Base-by-base conservation (phyloP, 2,797 vertebrate genomes). In the Euthynnus affinis region DNA sequence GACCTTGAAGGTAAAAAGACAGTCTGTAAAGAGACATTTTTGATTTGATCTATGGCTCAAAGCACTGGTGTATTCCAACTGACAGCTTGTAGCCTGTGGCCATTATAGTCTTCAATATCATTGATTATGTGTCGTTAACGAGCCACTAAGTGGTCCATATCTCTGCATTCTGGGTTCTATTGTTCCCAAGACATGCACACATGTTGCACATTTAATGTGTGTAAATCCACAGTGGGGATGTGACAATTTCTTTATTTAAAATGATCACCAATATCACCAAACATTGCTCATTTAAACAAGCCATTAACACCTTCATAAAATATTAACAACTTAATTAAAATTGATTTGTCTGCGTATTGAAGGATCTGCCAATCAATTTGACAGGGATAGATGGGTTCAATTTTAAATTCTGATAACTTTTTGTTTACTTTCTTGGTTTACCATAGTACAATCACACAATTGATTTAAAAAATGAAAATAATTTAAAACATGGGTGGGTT, bases 51-150 rank as follows among this genome's bases (percentile, higher is more conserved):
- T 59, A 40, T 49, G 42, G 32, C 17, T 53, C 27, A 68, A 58
- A 76, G 68, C 60, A 32, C 57, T 66, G 46, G 61, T 60, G 74
- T 25, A 40, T 40, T 68, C 51, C 49, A 55, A 25, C 42, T 42
- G 69, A 27, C 46, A 74, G 67, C 15, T 60, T 64, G 22, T 58
- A 58, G 14, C 13, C 42, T 72, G n/a, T 37, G 18, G 67, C 29
- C 25, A 44, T 53, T 59, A 69, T 22, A 55, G 51, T 52, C 56
- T 25, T 42, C 23, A 67, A 6, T 59, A 64, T 15, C 25, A 81
- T 52, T 53, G 71, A 78, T 80, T 34, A 37, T 49, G 34, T 68
- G 56, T 49, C 57, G 25, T 57, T 56, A 62, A 53, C 49, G 63
- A 83, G 67, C 42, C 15, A 48, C 27, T 67, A 51, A 23, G n/a